A percentile compares a stretch with the other conserved stretches of the same genome.
phyloP scores from a whole-genome alignment of 2,113 vertebrate genomes.

The Erythrolamprus reginae region DNA sequence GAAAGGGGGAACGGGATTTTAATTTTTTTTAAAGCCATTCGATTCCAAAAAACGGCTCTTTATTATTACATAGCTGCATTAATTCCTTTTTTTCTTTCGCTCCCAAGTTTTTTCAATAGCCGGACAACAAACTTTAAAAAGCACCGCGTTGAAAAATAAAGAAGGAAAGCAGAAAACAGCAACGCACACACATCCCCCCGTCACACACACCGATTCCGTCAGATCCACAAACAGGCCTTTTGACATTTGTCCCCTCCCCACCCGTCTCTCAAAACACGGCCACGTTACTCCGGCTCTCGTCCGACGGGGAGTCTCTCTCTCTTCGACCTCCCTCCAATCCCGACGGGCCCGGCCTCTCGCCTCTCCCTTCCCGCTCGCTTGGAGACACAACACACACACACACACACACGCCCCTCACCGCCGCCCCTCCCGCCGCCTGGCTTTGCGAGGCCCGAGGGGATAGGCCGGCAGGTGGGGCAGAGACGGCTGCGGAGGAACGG shows the following conservation, averaged over 20 bases:
- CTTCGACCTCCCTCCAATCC: constrained; percentile 19
- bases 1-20: too few species aligned
- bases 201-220: too few species aligned
- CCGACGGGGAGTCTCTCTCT: neutral
- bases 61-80: neutral
- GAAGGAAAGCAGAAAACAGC: neutral
- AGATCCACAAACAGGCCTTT: neutral
- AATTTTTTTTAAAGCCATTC: neutral
- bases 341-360: neutral
- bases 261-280: neutral
- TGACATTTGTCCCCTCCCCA: neutral
- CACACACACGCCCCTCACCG: too few species aligned
- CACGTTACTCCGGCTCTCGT: neutral
- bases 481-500: neutral
- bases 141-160: too few species aligned
- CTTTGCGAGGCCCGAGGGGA: constrained; percentile 2
- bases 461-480: constrained; percentile 17
- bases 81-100: neutral
- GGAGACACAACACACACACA: neutral
- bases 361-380: neutral
- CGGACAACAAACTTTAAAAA: neutral
- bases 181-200: too few species aligned
- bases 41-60: neutral
- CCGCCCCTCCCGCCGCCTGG: neutral
- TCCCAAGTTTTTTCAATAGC: neutral